phyloP scores from a whole-genome alignment of 2,888 invertebrate species.

The Cepaea hortensis region DNA sequence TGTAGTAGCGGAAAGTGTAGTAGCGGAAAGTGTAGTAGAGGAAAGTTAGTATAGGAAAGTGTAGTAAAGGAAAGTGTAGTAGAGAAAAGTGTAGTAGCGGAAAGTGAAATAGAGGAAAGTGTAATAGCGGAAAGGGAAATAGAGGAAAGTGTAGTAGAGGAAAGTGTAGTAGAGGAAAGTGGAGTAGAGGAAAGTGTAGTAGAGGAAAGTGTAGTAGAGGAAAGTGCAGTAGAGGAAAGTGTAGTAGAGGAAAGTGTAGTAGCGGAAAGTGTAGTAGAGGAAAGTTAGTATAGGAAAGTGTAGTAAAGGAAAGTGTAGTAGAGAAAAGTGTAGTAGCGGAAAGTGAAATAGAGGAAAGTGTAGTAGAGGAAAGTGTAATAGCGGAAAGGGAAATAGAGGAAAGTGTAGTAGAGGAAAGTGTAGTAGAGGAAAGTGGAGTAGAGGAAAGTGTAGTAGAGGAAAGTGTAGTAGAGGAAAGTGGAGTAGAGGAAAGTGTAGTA shows the following conservation, averaged over 20 bases:
- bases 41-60: neutral
- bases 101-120: no score
- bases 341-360: neutral
- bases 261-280: no score
- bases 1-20: neutral
- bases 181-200: neutral
- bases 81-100: neutral
- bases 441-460: neutral
- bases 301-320: neutral
- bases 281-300: neutral
- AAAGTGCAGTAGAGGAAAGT: neutral
- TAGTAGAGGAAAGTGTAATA: neutral
- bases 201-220: neutral
- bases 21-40: neutral
- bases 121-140: neutral
- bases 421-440: neutral
- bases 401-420: neutral
- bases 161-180: neutral
- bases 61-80: neutral
- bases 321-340: neutral
- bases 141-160: neutral
- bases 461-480: neutral
- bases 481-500: neutral
- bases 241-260: neutral
- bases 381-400: neutral